Conservation (phyloP, 2,113 vertebrate species). For the Poecile atricapillus region DNA sequence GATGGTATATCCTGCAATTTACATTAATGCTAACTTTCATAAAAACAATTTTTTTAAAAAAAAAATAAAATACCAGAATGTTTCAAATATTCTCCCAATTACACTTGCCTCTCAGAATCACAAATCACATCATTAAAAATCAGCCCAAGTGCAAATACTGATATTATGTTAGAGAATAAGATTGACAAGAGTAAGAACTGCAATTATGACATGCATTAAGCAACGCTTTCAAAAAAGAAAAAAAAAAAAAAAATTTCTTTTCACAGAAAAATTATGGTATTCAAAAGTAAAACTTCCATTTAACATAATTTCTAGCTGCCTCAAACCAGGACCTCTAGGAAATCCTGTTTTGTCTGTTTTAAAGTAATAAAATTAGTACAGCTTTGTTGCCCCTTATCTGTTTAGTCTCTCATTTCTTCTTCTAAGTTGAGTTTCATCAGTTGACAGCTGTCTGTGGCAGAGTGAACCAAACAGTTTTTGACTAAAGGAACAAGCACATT, state of each 20-base stretch:
- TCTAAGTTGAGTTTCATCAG: neutral
- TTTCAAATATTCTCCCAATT: neutral
- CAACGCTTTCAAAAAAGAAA: neutral
- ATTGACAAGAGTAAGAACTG: neutral
- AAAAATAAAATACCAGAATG: neutral
- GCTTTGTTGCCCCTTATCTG: neutral
- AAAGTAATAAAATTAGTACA: neutral
- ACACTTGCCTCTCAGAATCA: neutral
- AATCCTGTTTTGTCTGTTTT: neutral
- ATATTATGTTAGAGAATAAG: neutral
- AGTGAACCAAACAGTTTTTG: neutral
- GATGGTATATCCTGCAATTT: neutral
- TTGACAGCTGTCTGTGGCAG: neutral
- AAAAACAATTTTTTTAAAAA: neutral
- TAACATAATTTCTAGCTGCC: neutral
- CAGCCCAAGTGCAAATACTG: neutral
- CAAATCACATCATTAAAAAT: conserved; percentile 1
- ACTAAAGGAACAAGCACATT: neutral
- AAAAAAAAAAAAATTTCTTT: neutral
- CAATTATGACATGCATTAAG: neutral
- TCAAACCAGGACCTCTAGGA: neutral
- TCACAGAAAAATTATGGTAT: neutral
- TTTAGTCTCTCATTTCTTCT: neutral
- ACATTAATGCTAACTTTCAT: neutral
- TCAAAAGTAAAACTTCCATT: neutral